Evolutionary conservation across 2,888 invertebrate species (phyloP).

Genomic region (Amorpha juglandis): DNA sequence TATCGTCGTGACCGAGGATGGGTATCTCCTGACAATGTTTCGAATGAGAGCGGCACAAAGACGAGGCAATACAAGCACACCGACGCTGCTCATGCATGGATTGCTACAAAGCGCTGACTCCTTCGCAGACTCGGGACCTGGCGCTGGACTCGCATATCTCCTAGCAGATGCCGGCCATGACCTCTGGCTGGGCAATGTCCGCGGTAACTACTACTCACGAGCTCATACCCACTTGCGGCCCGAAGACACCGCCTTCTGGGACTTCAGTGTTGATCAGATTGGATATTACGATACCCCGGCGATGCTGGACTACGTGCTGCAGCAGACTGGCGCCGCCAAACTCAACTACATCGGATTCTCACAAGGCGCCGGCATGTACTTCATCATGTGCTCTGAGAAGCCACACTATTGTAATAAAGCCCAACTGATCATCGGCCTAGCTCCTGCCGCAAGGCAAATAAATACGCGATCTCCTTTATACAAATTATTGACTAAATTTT

Average conservation of each 20-base stretch:
- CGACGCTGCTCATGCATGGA: conserved; percentile 69
- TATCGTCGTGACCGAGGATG: conserved; percentile 61
- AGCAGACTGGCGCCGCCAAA: conserved; percentile 50
- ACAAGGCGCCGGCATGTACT: conserved; percentile 87
- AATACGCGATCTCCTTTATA: conserved; percentile 62
- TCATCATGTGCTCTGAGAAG: conserved; percentile 86
- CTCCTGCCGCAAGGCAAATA: conserved; percentile 84
- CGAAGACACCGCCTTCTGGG: conserved; percentile 78
- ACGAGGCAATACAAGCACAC: conserved; percentile 40
- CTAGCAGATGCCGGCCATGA: conserved; percentile 46
- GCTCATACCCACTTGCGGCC: conserved; percentile 72
- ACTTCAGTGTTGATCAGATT: conserved; percentile 90
- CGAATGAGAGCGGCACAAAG: conserved; percentile 52
- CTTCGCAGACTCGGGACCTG: conserved; percentile 65
- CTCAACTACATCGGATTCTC: conserved; percentile 88
- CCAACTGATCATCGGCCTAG: conserved; percentile 84
- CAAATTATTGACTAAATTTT: conserved; percentile 37
- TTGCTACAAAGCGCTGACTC: conserved; percentile 63
- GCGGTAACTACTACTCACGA: conserved; percentile 66
- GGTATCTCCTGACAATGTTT: conserved; percentile 62
- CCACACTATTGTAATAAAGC: conserved; percentile 87
- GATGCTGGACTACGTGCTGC: conserved; percentile 60
- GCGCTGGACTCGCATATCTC: conserved; percentile 50
- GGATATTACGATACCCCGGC: conserved; percentile 90
- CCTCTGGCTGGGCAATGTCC: conserved; percentile 43